These are phyloP conservation scores for Epizoanthus stellaris DNA, from an alignment of 92 coral and sea anemone genomes.

Conservation along the genomic window DNA sequence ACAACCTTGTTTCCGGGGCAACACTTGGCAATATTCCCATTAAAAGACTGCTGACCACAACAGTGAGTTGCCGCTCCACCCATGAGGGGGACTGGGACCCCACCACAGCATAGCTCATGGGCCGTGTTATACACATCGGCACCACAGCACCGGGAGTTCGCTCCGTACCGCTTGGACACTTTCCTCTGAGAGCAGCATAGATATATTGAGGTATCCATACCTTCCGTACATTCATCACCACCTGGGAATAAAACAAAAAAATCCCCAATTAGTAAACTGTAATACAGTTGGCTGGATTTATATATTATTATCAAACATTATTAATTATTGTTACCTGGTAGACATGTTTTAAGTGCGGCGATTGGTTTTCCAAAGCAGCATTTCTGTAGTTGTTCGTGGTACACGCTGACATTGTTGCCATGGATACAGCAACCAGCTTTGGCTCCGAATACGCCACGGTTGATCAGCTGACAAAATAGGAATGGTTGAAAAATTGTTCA, in stretches of 20 bases:
- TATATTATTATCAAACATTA: not conserved
- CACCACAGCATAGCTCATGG: conserved; percentile 40
- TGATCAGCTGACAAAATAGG: not conserved
- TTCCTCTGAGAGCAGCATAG: conserved; percentile 23
- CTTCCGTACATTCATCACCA: conserved; percentile 20
- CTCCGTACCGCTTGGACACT: not conserved
- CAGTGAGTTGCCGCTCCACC: not conserved
- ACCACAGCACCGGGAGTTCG: conserved; percentile 22
- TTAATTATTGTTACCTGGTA: conserved; percentile 16
- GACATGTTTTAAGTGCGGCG: conserved; percentile 2
- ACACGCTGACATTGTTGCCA: not conserved
- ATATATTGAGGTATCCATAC: conserved; percentile 18
- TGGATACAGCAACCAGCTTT: conserved; percentile 15
- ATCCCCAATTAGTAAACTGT: too few species aligned
- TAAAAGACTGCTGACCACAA: conserved; percentile 16
- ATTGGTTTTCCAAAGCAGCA: conserved; percentile 33
- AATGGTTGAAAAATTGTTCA: not conserved
- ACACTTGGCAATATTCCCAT: conserved; percentile 6
- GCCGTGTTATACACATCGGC: conserved; percentile 13
- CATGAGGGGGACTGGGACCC: conserved; percentile 7
- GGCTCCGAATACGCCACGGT: not conserved
- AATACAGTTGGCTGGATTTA: too few species aligned
- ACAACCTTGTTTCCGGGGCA: conserved; percentile 5
- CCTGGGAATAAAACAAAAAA: not conserved
- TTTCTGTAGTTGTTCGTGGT: conserved; percentile 10